A percentile compares a stretch with the other conserved stretches of the same genome.
These are phyloP conservation scores for Tigriopus californicus DNA, from an alignment of 2,888 invertebrate genomes.

Conservation along the genomic window DNA sequence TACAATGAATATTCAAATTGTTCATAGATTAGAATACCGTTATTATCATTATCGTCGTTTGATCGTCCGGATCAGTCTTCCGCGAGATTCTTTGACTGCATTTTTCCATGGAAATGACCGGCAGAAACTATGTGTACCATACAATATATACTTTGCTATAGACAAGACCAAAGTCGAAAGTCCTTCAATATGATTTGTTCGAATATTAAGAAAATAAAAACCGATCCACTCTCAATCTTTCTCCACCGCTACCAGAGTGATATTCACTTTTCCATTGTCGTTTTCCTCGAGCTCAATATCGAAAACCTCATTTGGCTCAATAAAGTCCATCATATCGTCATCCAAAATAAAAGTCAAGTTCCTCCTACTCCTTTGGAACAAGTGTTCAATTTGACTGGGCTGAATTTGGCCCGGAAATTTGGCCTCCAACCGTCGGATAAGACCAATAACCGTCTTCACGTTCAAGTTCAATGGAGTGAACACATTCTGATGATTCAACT, in stretches of 20 bases:
- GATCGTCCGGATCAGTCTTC: too few relatives aligned
- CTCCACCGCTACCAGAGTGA: background rate
- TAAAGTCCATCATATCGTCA: background rate
- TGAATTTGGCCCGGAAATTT: background rate
- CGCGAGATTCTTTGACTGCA: too few relatives aligned
- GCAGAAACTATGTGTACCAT: too few relatives aligned
- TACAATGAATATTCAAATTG: too few relatives aligned
- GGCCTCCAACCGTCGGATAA: background rate
- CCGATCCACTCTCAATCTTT: too few relatives aligned
- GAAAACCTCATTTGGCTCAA: background rate
- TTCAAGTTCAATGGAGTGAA: background rate
- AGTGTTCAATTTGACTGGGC: background rate
- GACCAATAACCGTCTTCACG: background rate
- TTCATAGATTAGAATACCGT: too few relatives aligned
- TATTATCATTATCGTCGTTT: too few relatives aligned
- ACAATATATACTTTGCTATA: too few relatives aligned
- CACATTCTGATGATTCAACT: background rate
- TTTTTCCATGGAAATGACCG: too few relatives aligned
- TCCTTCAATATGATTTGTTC: too few relatives aligned
- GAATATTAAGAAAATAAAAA: too few relatives aligned
- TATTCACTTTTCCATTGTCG: background rate
- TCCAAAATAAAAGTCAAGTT: background rate
- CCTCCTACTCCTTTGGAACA: background rate
- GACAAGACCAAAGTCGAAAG: too few relatives aligned
- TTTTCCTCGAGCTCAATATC: background rate